A percentile compares a stretch with the other conserved stretches of the same genome.
Evolutionary conservation across 2,797 vertebrate species (phyloP).

Genomic region (Sebastes kiyomatsui): DNA sequence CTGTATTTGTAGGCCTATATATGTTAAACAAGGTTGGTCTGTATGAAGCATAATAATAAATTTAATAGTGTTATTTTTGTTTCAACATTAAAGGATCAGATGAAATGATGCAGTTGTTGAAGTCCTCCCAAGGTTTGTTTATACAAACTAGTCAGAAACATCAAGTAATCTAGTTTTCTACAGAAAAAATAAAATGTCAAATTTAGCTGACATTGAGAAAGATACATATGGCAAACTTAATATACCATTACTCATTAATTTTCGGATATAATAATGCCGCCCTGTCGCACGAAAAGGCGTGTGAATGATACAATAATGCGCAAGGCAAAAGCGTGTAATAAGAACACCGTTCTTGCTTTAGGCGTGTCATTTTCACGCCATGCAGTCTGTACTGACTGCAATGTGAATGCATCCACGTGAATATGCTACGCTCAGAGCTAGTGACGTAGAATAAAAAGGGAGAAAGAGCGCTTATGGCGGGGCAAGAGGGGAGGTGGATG

Average conservation of each 20-base stretch:
- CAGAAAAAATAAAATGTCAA: not conserved
- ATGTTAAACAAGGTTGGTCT: not conserved
- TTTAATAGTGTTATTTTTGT: not conserved
- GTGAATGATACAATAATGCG: too few species aligned
- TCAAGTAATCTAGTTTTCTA: not conserved
- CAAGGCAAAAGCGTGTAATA: too few species aligned
- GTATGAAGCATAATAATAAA: not conserved
- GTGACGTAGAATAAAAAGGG: too few species aligned
- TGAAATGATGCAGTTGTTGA: not conserved
- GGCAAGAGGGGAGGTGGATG: too few species aligned
- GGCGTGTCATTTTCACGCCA: too few species aligned
- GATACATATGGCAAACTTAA: not conserved
- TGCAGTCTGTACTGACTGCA: too few species aligned
- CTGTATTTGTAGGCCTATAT: not conserved
- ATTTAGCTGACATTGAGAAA: not conserved
- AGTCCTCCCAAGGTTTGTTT: not conserved
- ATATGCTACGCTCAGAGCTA: too few species aligned
- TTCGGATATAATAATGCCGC: not conserved
- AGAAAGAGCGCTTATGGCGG: too few species aligned
- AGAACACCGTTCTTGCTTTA: too few species aligned
- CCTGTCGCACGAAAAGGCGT: too few species aligned
- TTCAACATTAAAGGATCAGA: not conserved
- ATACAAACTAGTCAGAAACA: not conserved
- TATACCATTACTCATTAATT: not conserved
- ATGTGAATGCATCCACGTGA: too few species aligned